Percentiles rank a stretch among this genome's conserved stretches.
These are phyloP conservation scores for Gallinago paraguaiae DNA, from an alignment of 2,113 vertebrate genomes.

Conservation along the genomic window DNA sequence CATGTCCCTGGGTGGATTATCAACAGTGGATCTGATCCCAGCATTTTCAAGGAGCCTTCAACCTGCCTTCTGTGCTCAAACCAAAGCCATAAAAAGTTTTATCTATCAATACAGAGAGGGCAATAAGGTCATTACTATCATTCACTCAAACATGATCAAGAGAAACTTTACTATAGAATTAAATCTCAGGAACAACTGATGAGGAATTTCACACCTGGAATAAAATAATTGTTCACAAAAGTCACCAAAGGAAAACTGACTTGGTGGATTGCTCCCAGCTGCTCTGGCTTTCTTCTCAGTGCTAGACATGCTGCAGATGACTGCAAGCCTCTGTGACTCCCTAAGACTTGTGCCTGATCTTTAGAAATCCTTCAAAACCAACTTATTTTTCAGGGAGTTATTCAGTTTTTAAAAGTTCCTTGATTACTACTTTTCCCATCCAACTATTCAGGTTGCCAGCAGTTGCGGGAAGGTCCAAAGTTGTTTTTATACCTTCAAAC, in stretches of 20 bases:
- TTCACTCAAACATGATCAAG: background rate
- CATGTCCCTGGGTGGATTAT: background rate
- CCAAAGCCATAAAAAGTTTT: background rate
- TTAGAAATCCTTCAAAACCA: conserved; percentile 9
- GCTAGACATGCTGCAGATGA: background rate
- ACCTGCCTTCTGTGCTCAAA: background rate
- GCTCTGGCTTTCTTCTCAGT: background rate
- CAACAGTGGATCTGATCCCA: background rate
- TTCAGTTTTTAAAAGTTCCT: background rate
- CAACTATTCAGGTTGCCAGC: background rate
- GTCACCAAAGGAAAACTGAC: background rate
- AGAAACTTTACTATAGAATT: background rate
- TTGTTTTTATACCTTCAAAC: background rate
- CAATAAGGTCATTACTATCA: background rate
- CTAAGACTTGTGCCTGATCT: background rate
- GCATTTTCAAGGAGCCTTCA: background rate
- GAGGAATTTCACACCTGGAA: background rate
- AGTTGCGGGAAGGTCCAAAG: background rate
- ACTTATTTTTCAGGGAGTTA: background rate
- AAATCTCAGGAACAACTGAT: background rate
- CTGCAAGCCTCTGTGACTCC: background rate
- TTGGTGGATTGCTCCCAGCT: background rate
- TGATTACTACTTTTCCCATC: background rate
- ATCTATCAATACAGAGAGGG: background rate
- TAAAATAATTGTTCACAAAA: conserved; percentile 1